These are phyloP conservation scores for Smutsia temminckii DNA, from an alignment of 2,797 vertebrate genomes.

Conservation along the genomic window DNA sequence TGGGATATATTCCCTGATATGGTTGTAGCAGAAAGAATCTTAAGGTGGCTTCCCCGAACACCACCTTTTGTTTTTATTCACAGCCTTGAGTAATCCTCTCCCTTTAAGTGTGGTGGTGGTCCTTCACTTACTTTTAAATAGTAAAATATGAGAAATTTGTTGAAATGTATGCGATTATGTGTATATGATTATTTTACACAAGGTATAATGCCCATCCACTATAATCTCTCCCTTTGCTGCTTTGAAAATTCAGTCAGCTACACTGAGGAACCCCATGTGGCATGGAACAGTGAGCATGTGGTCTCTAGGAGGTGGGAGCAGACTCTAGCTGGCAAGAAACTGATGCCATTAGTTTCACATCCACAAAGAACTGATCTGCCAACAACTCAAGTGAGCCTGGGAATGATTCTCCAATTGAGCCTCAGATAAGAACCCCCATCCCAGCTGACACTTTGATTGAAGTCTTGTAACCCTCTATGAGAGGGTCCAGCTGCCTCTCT, in stretches of 20 bases:
- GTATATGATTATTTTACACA: neutral
- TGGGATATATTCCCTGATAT: neutral
- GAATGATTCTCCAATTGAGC: neutral
- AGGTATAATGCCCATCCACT: neutral
- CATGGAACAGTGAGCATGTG: neutral
- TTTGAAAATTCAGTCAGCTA: neutral
- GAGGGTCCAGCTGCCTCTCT: neutral
- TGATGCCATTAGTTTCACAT: neutral
- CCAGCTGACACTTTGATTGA: neutral
- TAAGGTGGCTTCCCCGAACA: neutral
- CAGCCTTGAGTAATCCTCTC: neutral
- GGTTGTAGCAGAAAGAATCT: neutral
- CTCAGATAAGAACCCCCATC: neutral
- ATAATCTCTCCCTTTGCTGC: neutral
- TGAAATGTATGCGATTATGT: neutral
- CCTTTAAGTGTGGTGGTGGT: neutral
- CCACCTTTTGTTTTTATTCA: neutral
- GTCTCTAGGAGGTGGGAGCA: neutral
- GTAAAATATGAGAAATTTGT: neutral
- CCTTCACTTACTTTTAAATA: neutral
- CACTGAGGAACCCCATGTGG: neutral
- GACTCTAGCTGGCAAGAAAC: neutral
- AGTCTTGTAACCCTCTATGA: neutral
- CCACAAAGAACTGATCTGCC: neutral
- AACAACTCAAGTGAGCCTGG: neutral